Evolutionary conservation across 2,113 vertebrate genomes (phyloP).

Genomic region (Pavo muticus): DNA sequence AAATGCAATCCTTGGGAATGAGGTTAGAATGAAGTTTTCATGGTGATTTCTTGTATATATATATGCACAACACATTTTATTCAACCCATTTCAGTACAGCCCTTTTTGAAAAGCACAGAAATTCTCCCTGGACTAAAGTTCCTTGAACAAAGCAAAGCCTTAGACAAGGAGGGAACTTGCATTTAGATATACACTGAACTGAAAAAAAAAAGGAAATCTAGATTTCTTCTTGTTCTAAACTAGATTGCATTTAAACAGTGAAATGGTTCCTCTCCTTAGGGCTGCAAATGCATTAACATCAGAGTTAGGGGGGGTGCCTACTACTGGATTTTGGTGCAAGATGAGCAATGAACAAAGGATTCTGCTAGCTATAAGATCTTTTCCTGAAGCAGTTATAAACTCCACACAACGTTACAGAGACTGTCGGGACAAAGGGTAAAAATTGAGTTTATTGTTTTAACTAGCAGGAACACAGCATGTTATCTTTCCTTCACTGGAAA

Average conservation of each 20-base stretch:
- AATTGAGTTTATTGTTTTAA: not conserved
- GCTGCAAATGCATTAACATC: not conserved
- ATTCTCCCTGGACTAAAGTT: not conserved
- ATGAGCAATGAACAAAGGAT: not conserved
- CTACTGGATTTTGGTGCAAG: not conserved
- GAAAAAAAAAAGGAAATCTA: not conserved
- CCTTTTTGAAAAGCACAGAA: not conserved
- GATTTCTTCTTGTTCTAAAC: not conserved
- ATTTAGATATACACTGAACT: not conserved
- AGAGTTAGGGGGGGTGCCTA: not conserved
- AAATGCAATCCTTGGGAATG: not conserved
- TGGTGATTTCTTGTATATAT: not conserved
- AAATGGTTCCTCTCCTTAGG: rapidly evolving
- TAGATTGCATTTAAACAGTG: not conserved
- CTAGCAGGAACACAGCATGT: not conserved
- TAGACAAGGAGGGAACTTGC: not conserved
- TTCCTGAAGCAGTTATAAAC: not conserved
- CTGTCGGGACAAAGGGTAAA: not conserved
- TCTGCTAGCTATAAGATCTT: not conserved
- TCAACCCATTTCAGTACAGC: not conserved
- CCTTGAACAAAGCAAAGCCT: not conserved
- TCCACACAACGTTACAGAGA: not conserved
- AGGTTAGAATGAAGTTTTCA: not conserved
- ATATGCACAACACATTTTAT: not conserved
- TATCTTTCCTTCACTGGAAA: not conserved